Conservation (phyloP, 1,140 invertebrate species). For the Telenomus remus region DNA sequence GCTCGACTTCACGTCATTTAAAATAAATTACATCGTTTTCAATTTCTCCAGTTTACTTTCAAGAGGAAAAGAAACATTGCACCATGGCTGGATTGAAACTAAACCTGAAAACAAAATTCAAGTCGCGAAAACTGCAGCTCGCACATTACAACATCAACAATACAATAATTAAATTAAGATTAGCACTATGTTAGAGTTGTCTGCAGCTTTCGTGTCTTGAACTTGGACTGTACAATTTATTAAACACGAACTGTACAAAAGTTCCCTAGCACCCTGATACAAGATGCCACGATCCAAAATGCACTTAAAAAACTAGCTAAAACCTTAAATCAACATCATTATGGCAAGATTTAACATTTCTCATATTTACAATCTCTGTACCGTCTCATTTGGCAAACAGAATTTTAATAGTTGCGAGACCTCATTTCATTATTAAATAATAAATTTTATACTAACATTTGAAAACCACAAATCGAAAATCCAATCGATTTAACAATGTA, state of each 20-base stretch:
- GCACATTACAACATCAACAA: background rate
- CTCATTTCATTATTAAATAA: too few relatives aligned
- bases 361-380: too few relatives aligned
- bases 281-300: conserved; percentile 61
- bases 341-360: too few relatives aligned
- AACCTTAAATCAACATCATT: too few relatives aligned
- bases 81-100: conserved; percentile 47
- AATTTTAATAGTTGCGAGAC: too few relatives aligned
- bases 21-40: conserved; percentile 39
- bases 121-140: conserved; percentile 21
- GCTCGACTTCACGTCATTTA: conserved; percentile 22
- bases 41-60: background rate
- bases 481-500: too few relatives aligned
- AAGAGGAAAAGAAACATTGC: conserved; percentile 57
- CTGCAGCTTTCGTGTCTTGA: conserved; percentile 26
- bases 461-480: too few relatives aligned
- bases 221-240: conserved; percentile 66
- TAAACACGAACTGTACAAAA: too few relatives aligned
- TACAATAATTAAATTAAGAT: conserved; percentile 1
- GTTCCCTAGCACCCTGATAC: conserved; percentile 66
- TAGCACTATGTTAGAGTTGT: too few relatives aligned
- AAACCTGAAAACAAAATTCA: conserved; percentile 13
- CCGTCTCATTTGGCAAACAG: too few relatives aligned
- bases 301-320: conserved; percentile 48
- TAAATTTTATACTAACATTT: too few relatives aligned